These are phyloP conservation scores for Drosophila anomelani DNA, from an alignment of 2,888 invertebrate genomes.

Conservation along the genomic window DNA sequence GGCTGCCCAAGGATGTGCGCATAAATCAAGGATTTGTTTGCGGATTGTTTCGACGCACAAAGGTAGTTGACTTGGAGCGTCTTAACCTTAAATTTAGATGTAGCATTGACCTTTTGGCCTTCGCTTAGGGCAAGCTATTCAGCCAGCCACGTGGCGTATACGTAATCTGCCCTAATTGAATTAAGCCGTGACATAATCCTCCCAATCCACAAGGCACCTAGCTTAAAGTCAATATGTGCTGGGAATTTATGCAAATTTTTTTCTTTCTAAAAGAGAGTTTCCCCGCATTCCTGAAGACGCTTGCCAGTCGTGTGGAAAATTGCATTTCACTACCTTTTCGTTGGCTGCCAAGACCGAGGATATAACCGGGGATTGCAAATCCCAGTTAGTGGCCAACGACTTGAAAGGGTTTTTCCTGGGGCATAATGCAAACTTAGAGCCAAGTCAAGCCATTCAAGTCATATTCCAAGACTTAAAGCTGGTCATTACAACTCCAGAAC, in stretches of 20 bases:
- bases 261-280: conserved; percentile 39
- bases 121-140: conserved; percentile 1
- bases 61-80: conserved; percentile 68
- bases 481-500: conserved; percentile 30
- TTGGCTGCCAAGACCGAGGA: conserved; percentile 36
- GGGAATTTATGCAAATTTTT: conserved; percentile 66
- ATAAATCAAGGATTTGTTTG: conserved; percentile 82
- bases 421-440: conserved; percentile 62
- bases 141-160: conserved; percentile 62
- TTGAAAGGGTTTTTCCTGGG: conserved; percentile 69
- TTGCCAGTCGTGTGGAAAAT: conserved; percentile 78
- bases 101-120: conserved; percentile 70
- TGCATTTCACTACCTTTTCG: conserved; percentile 66
- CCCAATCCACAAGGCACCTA: conserved; percentile 18
- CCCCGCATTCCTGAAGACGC: conserved; percentile 41
- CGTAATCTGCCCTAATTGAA: conserved; percentile 77
- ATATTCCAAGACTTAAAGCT: conserved; percentile 24
- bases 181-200: conserved; percentile 76
- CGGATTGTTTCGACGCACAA: conserved; percentile 66
- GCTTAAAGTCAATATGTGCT: conserved; percentile 42
- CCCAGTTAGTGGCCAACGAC: conserved; percentile 60
- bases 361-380: conserved; percentile 52
- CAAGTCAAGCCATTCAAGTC: neutral
- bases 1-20: conserved; percentile 76
- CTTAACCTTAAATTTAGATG: conserved; percentile 45